phyloP scores from a whole-genome alignment of 2,888 invertebrate genomes.

The Drosophila kokeensis region DNA sequence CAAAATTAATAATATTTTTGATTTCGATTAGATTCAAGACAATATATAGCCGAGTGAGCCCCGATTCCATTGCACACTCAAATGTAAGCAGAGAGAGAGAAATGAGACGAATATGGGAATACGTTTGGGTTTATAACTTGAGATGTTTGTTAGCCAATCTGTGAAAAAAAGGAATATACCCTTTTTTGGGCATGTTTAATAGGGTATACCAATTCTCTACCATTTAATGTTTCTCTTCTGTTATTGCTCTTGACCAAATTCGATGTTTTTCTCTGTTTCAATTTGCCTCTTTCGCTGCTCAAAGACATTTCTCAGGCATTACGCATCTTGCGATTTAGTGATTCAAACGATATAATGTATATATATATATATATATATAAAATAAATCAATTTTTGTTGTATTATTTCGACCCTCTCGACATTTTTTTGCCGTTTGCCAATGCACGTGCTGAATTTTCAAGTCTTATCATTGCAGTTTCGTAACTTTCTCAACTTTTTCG shows the following conservation, averaged over 20 bases:
- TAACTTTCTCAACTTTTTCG: constrained; percentile 56
- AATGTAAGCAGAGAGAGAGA: neutral
- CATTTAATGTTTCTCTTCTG: neutral
- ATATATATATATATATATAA: neutral
- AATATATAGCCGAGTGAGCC: neutral
- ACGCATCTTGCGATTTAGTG: constrained; percentile 2
- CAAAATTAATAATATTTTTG: neutral
- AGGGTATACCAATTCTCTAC: neutral
- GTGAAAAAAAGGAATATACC: neutral
- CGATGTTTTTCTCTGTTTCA: neutral
- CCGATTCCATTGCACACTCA: neutral
- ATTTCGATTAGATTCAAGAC: neutral
- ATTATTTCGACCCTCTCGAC: neutral
- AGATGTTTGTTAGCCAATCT: neutral
- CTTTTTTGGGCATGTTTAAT: neutral
- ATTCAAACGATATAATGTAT: constrained; percentile 13
- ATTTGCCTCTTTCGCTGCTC: neutral
- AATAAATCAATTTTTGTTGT: neutral
- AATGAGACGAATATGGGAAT: neutral
- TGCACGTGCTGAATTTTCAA: constrained; percentile 32
- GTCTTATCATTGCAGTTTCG: constrained; percentile 50
- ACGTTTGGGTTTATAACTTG: neutral
- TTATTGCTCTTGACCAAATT: neutral
- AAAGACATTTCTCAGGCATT: constrained; percentile 13
- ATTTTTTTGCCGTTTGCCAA: neutral